phyloP scores from a whole-genome alignment of 2,888 invertebrate genomes.

The Vanessa cardui region DNA sequence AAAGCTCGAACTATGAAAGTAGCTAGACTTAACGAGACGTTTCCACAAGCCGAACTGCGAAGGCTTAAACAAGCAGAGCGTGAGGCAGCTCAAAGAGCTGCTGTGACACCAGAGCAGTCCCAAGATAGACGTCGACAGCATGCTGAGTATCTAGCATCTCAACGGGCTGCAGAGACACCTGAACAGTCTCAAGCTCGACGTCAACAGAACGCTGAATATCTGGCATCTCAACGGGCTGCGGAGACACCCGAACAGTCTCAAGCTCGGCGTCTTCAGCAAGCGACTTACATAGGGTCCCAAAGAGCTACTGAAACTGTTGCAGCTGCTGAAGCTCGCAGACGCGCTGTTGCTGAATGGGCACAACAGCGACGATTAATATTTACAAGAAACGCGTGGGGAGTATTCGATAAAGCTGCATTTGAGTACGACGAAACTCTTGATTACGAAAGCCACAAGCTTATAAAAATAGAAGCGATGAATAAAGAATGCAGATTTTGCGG shows the following conservation, averaged over 20 bases:
- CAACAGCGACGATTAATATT: constrained; percentile 41
- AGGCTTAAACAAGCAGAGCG: constrained; percentile 39
- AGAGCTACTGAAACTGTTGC: constrained; percentile 41
- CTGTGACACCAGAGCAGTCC: constrained; percentile 40
- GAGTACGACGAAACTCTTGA: constrained; percentile 43
- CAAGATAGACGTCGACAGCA: constrained; percentile 39
- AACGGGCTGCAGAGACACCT: constrained; percentile 41
- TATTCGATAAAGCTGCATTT: constrained; percentile 44
- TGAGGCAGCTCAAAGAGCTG: constrained; percentile 42
- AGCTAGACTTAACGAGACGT: constrained; percentile 33
- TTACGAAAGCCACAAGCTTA: constrained; percentile 42
- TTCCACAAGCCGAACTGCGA: constrained; percentile 33
- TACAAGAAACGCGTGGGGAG: constrained; percentile 42
- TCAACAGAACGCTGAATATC: too few species aligned
- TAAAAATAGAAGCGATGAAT: constrained; percentile 40
- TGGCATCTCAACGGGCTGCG: constrained; percentile 38
- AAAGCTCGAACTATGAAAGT: constrained; percentile 37
- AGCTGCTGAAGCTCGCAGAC: constrained; percentile 42
- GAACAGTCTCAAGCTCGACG: constrained; percentile 12
- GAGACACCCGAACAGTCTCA: constrained; percentile 41
- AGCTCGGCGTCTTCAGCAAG: constrained; percentile 38
- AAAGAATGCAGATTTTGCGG: constrained; percentile 34
- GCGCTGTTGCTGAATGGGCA: constrained; percentile 39
- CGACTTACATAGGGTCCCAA: constrained; percentile 40
- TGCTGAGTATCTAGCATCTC: constrained; percentile 42